Evolutionary conservation across 2,797 vertebrate genomes (phyloP).

Genomic region (Hephaestus fuliginosus): DNA sequence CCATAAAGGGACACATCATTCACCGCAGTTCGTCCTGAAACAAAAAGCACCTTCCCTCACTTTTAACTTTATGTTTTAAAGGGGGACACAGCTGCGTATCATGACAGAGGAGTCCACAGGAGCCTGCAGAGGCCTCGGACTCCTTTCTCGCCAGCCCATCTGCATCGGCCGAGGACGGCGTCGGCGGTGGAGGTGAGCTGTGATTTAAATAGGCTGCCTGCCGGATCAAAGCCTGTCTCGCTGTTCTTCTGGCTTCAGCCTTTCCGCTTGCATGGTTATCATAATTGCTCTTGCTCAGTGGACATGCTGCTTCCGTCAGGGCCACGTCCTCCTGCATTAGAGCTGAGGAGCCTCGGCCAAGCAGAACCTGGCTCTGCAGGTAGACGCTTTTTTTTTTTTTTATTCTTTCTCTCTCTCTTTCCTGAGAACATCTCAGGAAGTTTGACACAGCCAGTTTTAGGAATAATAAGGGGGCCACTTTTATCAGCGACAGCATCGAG

Average conservation of each 20-base stretch:
- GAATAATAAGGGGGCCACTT: neutral
- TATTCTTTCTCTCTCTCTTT: too few relatives aligned
- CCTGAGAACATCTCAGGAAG: conserved; percentile 23
- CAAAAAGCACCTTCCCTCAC: conserved; percentile 38
- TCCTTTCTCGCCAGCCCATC: conserved; percentile 34
- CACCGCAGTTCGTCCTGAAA: neutral
- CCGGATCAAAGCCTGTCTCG: conserved; percentile 74
- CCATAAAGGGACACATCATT: conserved; percentile 30
- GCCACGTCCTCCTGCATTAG: conserved; percentile 69
- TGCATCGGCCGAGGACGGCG: conserved; percentile 47
- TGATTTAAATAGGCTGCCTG: conserved; percentile 75
- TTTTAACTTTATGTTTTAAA: conserved; percentile 39
- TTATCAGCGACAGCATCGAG: conserved; percentile 7
- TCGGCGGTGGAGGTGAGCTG: conserved; percentile 67
- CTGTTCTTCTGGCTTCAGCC: conserved; percentile 65
- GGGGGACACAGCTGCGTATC: conserved; percentile 34
- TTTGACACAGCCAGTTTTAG: conserved; percentile 30
- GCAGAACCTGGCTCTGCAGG: conserved; percentile 51
- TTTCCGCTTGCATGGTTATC: conserved; percentile 79
- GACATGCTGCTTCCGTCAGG: conserved; percentile 78
- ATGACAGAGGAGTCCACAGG: conserved; percentile 33
- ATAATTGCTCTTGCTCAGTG: conserved; percentile 81
- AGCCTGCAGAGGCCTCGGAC: conserved; percentile 4
- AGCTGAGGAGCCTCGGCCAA: conserved; percentile 54
- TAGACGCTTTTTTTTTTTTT: conserved; percentile 16